phyloP scores from a whole-genome alignment of 2,888 invertebrate genomes.

The Neoitamus cyanurus region DNA sequence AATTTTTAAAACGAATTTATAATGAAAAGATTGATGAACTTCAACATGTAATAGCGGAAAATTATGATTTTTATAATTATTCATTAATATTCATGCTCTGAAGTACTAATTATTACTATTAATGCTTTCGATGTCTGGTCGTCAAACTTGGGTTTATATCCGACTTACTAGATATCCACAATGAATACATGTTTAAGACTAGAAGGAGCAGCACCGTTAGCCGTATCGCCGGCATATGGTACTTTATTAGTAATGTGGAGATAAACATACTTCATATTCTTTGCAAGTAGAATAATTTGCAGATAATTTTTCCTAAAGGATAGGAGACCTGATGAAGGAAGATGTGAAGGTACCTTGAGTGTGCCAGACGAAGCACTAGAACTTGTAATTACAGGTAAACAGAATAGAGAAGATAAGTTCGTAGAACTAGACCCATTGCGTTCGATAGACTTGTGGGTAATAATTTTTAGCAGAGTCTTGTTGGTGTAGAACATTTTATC shows the following conservation, averaged over 20 bases:
- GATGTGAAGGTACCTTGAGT: not conserved
- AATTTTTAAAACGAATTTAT: too few species aligned
- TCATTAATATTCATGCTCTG: too few species aligned
- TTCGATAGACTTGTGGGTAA: not conserved
- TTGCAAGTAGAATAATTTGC: not conserved
- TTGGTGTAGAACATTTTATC: constrained; percentile 31
- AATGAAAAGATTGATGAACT: too few species aligned
- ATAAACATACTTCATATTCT: not conserved
- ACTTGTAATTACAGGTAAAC: not conserved
- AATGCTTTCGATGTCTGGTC: too few species aligned
- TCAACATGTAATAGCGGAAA: too few species aligned
- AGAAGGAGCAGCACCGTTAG: not conserved
- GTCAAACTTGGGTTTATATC: not conserved
- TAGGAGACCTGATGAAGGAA: not conserved
- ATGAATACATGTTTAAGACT: not conserved
- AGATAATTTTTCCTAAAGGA: not conserved
- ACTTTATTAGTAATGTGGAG: not conserved
- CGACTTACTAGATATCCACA: not conserved
- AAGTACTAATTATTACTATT: too few species aligned
- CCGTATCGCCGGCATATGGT: not conserved
- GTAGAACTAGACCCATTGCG: not conserved
- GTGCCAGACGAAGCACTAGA: not conserved
- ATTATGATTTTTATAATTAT: too few species aligned
- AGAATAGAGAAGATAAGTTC: not conserved
- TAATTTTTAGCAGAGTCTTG: not conserved